Base-by-base conservation (phyloP, 2,113 vertebrate genomes). In the Pelobates fuscus region DNA sequence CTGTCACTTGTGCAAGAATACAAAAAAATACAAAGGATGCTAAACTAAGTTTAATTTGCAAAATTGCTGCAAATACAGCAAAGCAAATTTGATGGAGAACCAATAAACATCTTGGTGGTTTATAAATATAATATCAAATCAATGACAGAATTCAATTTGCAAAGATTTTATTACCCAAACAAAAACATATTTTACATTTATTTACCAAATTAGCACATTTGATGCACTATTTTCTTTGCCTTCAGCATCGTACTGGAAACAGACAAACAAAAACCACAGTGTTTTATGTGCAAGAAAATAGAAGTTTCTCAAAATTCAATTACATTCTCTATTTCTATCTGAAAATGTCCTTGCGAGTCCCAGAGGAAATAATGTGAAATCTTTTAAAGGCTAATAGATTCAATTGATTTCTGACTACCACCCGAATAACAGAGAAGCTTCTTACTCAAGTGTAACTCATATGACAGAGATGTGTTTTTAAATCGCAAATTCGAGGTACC, bases 371-470 rank as follows among this genome's bases (percentile, higher is more conserved):
- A 63, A 70, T 0, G 17, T 68, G 41, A 27, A 61, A 23, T 46
- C 66, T 58, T 79, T 72, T 54, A 44, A 72, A 81, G 70, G 65
- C 57, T 66, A 61, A 66, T 4, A 20, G 72, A 72, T 70, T 66
- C 15, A 25, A 18, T n/a, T 24, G 26, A 23, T 68, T 65, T 63
- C 57, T 79, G 26, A 26, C 2, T 67, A 27, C 1, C 68, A 46
- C 23, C 52, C 27, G 11, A 46, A 30, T 49, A 44, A 55, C 15
- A n/a, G 20, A 63, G 54, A 17, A 61, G 59, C 27, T 77, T 30
- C 63, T 67, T 11, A 26, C 23, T 61, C 8, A 61, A 57, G 23
- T 52, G 37, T 67, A 76, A 30, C 54, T 25, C 67, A 52, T 21
- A 37, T 67, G 54, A 49, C 37, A 76, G 26, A 2, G 26, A 2